phyloP scores from a whole-genome alignment of 2,888 invertebrate species.

The Ypsolopha sequella region DNA sequence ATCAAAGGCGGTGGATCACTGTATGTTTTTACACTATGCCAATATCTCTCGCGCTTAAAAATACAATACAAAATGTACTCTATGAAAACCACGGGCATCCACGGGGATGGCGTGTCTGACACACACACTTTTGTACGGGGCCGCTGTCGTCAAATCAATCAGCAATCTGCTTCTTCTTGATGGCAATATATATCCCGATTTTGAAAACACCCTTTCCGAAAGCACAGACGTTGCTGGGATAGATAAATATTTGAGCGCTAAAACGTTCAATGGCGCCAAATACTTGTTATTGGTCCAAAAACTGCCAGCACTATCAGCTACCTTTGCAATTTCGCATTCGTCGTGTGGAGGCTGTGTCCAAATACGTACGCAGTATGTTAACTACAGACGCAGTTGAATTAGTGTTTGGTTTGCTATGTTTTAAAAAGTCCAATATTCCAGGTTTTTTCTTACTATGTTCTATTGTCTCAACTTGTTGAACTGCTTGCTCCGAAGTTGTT shows the following conservation, averaged over 20 bases:
- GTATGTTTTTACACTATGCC: too few species aligned
- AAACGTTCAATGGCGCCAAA: background rate
- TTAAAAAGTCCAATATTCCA: constrained; percentile 7
- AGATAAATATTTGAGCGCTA: constrained; percentile 8
- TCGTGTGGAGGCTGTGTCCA: background rate
- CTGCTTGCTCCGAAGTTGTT: background rate
- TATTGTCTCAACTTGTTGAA: too few species aligned
- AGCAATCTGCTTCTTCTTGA: constrained; percentile 4
- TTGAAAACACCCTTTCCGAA: constrained; percentile 10
- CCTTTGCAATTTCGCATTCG: background rate
- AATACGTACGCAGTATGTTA: too few species aligned
- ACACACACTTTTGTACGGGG: too few species aligned
- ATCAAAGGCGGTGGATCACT: too few species aligned
- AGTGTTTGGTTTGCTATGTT: constrained; percentile 7
- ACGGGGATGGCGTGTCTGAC: too few species aligned
- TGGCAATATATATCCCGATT: constrained; percentile 8
- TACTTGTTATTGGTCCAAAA: background rate
- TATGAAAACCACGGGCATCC: too few species aligned
- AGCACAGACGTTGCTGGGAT: constrained; percentile 11
- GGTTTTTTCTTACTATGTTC: constrained; percentile 9
- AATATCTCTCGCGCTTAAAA: too few species aligned
- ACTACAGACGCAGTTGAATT: constrained; percentile 8
- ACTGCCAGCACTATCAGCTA: background rate
- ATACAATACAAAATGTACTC: too few species aligned
- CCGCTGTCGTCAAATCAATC: too few species aligned